Percentiles rank a stretch among this genome's conserved stretches.
These are phyloP conservation scores for Drosophila pegasa DNA, from an alignment of 2,888 invertebrate genomes.

Conservation along the genomic window DNA sequence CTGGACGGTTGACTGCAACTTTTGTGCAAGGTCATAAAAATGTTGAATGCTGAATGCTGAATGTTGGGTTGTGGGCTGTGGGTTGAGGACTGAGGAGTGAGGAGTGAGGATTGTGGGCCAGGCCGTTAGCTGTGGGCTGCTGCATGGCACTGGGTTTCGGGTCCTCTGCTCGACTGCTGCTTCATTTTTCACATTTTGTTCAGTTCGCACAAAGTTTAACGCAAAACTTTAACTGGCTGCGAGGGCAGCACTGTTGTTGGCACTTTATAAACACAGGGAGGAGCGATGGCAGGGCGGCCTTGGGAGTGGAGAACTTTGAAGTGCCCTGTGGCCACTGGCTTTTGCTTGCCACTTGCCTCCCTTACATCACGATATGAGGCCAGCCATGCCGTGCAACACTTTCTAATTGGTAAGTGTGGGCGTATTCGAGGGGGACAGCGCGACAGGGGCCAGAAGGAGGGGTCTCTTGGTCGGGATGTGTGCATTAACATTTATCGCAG, in stretches of 20 bases:
- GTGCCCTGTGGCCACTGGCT: conserved; percentile 19
- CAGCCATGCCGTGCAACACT: conserved; percentile 31
- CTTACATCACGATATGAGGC: conserved; percentile 6
- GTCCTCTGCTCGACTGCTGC: conserved; percentile 14
- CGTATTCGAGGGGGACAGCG: conserved; percentile 19
- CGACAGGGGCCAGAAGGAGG: not conserved
- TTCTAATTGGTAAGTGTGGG: conserved; percentile 45
- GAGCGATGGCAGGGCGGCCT: conserved; percentile 1
- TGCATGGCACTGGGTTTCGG: not conserved
- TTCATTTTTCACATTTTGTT: conserved; percentile 45
- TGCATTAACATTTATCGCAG: conserved; percentile 55
- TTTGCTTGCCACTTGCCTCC: not conserved
- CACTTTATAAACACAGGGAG: conserved; percentile 60
- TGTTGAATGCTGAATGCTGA: conserved; percentile 36
- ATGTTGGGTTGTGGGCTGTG: not conserved
- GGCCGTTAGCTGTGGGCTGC: not conserved
- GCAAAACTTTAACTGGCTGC: conserved; percentile 47
- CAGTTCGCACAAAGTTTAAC: conserved; percentile 54
- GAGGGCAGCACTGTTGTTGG: conserved; percentile 31
- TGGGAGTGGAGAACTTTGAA: conserved; percentile 26
- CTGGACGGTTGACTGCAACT: conserved; percentile 27
- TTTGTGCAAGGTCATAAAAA: conserved; percentile 65
- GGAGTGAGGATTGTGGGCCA: not conserved
- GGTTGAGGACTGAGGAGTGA: not conserved
- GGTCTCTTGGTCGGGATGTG: conserved; percentile 42